Conservation (phyloP, 92 coral and sea anemone species). For the Micromussa lordhowensis region DNA sequence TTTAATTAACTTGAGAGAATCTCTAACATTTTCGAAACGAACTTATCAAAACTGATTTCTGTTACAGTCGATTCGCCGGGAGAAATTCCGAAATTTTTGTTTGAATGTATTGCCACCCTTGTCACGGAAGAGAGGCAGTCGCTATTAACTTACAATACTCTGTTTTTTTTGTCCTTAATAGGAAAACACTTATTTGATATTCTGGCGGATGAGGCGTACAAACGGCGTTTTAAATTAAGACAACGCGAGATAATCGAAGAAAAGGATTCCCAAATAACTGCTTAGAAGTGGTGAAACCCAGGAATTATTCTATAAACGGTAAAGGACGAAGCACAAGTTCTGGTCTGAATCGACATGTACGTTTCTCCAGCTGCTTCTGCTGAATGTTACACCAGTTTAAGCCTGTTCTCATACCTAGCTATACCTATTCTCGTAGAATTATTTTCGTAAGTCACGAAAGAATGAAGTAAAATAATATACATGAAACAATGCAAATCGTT, state of each 20-base stretch:
- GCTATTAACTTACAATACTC: not conserved
- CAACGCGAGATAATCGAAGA: conserved; percentile 40
- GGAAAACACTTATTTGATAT: conserved; percentile 64
- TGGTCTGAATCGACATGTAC: not conserved
- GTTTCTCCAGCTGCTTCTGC: not conserved
- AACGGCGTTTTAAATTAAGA: conserved; percentile 40
- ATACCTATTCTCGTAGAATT: not conserved
- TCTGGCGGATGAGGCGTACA: conserved; percentile 68
- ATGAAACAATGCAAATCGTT: not conserved
- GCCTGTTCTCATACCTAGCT: too few species aligned
- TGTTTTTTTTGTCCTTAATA: not conserved
- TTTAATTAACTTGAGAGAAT: too few species aligned
- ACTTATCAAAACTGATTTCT: too few species aligned
- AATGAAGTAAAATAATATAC: not conserved
- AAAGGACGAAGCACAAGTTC: not conserved
- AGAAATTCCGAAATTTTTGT: too few species aligned
- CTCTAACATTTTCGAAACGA: too few species aligned
- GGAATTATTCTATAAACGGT: not conserved
- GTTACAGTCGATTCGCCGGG: too few species aligned
- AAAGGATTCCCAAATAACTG: not conserved
- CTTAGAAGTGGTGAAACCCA: not conserved
- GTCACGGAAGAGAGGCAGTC: not conserved
- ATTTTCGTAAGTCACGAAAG: not conserved
- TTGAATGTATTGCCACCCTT: too few species aligned
- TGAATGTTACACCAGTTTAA: not conserved